Evolutionary conservation across 2,113 vertebrate species (phyloP).

Genomic region (Protomyctophum bolini): DNA sequence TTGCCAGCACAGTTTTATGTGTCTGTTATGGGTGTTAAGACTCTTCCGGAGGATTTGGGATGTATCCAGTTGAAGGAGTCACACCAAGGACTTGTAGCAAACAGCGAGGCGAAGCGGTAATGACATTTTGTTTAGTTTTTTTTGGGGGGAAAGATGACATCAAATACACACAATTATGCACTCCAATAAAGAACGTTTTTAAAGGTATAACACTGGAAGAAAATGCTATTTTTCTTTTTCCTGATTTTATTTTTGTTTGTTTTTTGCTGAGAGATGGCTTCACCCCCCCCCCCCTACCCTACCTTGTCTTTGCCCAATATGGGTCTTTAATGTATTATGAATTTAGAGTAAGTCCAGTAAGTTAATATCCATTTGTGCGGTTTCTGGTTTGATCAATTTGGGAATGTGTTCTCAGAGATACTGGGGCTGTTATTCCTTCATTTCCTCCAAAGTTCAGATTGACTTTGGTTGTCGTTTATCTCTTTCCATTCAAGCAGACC

Average conservation of each 20-base stretch:
- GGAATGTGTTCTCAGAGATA: no score
- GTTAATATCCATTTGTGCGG: not conserved
- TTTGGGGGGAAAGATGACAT: not conserved
- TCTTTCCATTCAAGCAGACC: no score
- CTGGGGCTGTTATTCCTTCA: no score
- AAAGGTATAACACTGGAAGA: not conserved
- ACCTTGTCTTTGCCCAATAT: no score
- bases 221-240: not conserved
- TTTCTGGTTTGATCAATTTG: not conserved
- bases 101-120: not conserved
- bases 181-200: slow-evolving; percentile 9
- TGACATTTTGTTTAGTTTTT: slow-evolving; percentile 13
- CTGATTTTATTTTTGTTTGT: not conserved
- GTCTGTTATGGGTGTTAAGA: slow-evolving; percentile 40
- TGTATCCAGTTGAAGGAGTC: not conserved
- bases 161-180: not conserved
- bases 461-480: no score
- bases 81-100: no score
- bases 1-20: slow-evolving; percentile 70
- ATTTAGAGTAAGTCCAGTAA: not conserved
- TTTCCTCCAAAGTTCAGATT: no score
- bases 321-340: not conserved
- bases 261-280: not conserved
- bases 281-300: not conserved
- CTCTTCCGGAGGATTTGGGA: not conserved